phyloP scores from a whole-genome alignment of 2,888 invertebrate species.

The Eupithecia abbreviata region DNA sequence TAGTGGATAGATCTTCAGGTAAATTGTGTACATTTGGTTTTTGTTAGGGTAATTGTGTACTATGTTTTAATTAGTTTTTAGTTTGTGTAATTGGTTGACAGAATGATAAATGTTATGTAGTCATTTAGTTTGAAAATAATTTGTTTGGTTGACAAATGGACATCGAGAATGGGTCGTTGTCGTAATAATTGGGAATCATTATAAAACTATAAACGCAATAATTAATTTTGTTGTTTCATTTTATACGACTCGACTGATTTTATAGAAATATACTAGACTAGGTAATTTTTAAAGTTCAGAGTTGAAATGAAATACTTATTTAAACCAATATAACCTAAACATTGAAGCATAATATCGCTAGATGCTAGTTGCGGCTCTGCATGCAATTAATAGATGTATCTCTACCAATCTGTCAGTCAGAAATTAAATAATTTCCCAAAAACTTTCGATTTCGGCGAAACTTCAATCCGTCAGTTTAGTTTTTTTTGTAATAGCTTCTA shows the following conservation, averaged over 20 bases:
- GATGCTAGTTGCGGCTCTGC: no score
- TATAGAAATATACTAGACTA: background rate
- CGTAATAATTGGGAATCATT: background rate
- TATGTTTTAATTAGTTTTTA: background rate
- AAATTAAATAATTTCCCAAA: no score
- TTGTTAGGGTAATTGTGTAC: background rate
- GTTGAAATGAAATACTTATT: background rate
- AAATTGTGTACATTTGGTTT: background rate
- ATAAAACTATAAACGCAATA: background rate
- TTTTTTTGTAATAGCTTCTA: no score
- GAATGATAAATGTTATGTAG: background rate
- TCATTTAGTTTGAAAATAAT: background rate
- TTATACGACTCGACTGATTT: no score
- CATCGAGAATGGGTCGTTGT: background rate
- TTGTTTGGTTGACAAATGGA: constrained; percentile 1
- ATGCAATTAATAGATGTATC: no score
- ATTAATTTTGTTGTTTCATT: background rate
- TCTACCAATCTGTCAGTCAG: no score
- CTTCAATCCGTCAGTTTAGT: no score
- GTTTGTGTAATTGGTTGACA: background rate
- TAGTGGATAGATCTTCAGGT: constrained; percentile 22
- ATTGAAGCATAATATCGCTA: background rate
- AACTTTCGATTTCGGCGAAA: no score
- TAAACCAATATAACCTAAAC: background rate
- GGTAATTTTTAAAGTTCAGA: background rate